Conservation (phyloP, 2,113 vertebrate genomes). For the Leucosticte australis region DNA sequence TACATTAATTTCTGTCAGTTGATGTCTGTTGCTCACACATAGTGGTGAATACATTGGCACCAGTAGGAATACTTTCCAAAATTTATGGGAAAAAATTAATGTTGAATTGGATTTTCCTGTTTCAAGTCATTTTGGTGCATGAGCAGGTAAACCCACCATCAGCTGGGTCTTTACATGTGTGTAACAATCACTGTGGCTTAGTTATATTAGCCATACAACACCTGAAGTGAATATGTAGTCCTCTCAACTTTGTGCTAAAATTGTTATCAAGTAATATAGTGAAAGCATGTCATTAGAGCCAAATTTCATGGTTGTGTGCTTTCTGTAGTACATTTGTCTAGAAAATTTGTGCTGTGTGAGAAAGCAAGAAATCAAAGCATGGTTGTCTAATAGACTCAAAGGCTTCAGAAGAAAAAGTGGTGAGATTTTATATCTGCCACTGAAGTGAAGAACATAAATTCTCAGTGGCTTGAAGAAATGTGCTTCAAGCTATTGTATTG, state of each 20-base stretch:
- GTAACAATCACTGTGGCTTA: not conserved
- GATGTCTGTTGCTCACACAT: not conserved
- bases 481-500: fast-evolving
- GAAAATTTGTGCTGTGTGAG: not conserved
- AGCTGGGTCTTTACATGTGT: not conserved
- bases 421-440: not conserved
- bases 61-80: not conserved
- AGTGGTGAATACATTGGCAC: not conserved
- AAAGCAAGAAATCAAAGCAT: not conserved
- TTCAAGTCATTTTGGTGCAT: not conserved
- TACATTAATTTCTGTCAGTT: not conserved
- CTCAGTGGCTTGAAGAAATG: not conserved
- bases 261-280: not conserved
- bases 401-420: not conserved
- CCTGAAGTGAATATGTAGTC: not conserved
- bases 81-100: fast-evolving
- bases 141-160: not conserved
- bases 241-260: not conserved
- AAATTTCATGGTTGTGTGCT: not conserved
- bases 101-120: not conserved
- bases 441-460: not conserved
- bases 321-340: not conserved
- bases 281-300: not conserved
- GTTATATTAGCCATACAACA: not conserved
- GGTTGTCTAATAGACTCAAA: not conserved